phyloP scores from a whole-genome alignment of 2,888 invertebrate genomes.

The Eretmocerus hayati region DNA sequence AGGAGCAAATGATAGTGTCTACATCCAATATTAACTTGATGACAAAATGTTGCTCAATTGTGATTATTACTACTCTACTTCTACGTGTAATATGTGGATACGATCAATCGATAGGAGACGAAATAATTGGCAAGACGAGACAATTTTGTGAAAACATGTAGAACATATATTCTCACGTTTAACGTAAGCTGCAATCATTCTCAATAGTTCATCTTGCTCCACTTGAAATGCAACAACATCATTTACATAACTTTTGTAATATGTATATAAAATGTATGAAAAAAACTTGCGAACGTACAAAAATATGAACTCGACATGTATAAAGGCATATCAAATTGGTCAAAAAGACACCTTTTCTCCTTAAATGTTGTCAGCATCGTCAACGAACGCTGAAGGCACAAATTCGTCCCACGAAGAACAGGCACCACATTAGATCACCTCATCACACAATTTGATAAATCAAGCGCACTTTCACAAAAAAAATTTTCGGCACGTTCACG shows the following conservation, averaged over 20 bases:
- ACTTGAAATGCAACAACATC: background rate
- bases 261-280: slow-evolving; percentile 18
- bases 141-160: slow-evolving; percentile 18
- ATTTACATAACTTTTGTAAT: background rate
- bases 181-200: slow-evolving; percentile 2
- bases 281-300: slow-evolving; percentile 16
- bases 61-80: background rate
- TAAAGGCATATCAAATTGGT: background rate
- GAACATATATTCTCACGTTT: slow-evolving; percentile 16
- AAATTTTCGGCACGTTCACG: background rate
- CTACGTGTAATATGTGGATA: background rate
- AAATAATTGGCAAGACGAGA: background rate
- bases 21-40: no score
- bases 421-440: no score
- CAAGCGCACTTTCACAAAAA: no score
- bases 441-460: no score
- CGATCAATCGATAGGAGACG: background rate
- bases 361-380: no score
- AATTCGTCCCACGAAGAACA: background rate
- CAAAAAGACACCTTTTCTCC: background rate
- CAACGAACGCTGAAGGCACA: no score
- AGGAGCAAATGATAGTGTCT: no score
- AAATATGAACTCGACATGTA: slow-evolving; percentile 6
- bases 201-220: no score
- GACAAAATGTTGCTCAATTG: no score